Evolutionary conservation across 2,113 vertebrate genomes (phyloP).

Genomic region (Podarcis cretensis): DNA sequence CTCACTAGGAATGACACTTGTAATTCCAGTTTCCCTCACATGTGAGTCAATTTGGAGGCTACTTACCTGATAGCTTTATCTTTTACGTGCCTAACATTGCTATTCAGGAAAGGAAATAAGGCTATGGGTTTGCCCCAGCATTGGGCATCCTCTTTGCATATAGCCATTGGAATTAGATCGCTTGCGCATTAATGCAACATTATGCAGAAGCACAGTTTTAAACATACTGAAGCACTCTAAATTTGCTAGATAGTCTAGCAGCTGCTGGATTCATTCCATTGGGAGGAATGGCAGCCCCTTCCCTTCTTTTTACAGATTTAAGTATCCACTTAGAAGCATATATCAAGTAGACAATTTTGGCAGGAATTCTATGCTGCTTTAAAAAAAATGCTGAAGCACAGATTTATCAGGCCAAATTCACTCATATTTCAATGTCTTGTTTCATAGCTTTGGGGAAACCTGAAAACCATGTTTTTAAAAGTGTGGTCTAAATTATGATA

Average conservation of each 20-base stretch:
- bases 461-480: not conserved
- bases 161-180: not conserved
- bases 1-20: not conserved
- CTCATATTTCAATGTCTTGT: constrained; percentile 38
- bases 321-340: constrained; percentile 33
- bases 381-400: constrained; percentile 59
- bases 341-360: constrained; percentile 50
- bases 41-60: not conserved
- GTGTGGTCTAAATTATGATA: not conserved
- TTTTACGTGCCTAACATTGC: not conserved
- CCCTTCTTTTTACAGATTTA: constrained; percentile 14
- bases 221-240: not conserved
- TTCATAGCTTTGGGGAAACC: constrained; percentile 45
- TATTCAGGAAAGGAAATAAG: not conserved
- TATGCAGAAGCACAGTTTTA: not conserved
- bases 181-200: not conserved
- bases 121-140: not conserved
- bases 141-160: not conserved
- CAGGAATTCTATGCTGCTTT: constrained; percentile 36
- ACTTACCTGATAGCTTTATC: not conserved
- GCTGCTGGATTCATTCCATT: not conserved
- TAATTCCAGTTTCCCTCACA: not conserved
- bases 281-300: not conserved
- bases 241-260: not conserved
- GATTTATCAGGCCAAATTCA: constrained; percentile 57